phyloP scores from a whole-genome alignment of 92 coral and sea anemone genomes.

The Pocillopora meandrina region DNA sequence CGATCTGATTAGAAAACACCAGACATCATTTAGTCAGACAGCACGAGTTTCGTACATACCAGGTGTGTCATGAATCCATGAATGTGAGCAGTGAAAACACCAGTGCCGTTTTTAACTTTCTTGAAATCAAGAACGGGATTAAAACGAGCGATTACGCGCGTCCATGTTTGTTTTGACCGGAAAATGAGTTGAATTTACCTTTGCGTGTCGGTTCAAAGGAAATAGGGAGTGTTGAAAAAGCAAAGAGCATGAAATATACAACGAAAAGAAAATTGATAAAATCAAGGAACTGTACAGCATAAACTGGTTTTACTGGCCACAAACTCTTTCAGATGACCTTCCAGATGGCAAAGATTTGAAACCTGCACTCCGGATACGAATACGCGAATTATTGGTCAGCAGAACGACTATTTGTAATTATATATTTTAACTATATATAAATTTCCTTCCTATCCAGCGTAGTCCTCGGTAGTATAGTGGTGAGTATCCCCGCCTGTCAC shows the following conservation, averaged over 20 bases:
- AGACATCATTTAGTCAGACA: not conserved
- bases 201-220: not conserved
- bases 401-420: not conserved
- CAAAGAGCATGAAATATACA: not conserved
- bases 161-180: conserved; percentile 13
- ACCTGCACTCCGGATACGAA: not conserved
- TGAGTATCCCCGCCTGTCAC: conserved; percentile 97
- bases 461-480: conserved; percentile 91
- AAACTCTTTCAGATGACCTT: no score
- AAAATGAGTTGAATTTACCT: not conserved
- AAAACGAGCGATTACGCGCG: not conserved
- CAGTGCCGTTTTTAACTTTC: not conserved
- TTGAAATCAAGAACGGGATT: not conserved
- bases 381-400: not conserved
- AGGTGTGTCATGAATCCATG: conserved; percentile 80
- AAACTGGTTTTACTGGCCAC: no score
- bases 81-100: conserved; percentile 8
- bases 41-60: conserved; percentile 34
- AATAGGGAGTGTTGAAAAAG: not conserved
- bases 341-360: no score
- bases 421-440: not conserved
- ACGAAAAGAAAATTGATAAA: no score
- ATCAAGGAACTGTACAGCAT: no score
- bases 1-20: not conserved
- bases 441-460: fast-evolving